Conservation (phyloP, 2,113 vertebrate genomes). For the Equus przewalskii region DNA sequence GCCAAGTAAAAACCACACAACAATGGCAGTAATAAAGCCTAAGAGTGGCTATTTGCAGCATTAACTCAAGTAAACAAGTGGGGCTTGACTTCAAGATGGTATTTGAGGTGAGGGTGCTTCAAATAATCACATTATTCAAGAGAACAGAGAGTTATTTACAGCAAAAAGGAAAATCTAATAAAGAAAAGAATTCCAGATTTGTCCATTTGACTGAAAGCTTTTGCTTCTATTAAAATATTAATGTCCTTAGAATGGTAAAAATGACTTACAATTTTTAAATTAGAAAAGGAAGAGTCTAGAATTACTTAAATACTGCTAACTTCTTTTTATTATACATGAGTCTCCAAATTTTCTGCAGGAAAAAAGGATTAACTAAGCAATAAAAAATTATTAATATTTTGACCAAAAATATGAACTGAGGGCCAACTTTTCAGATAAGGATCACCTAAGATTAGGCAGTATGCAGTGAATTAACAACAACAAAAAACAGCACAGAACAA, state of each 20-base stretch:
- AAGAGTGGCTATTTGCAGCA: background rate
- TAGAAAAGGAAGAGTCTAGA: background rate
- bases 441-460: background rate
- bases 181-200: background rate
- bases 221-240: slow-evolving; percentile 22
- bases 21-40: background rate
- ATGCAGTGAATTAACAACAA: background rate
- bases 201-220: background rate
- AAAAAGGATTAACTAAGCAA: background rate
- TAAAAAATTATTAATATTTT: background rate
- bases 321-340: background rate
- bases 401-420: background rate
- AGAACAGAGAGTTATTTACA: background rate
- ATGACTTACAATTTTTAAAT: background rate
- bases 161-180: background rate
- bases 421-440: background rate
- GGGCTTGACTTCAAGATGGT: background rate
- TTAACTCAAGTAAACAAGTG: background rate
- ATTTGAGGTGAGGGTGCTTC: background rate
- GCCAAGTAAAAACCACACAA: background rate
- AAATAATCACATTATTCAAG: background rate
- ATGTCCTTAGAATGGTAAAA: background rate
- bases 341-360: background rate
- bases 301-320: background rate
- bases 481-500: background rate